phyloP scores from a whole-genome alignment of 1,140 invertebrate species.

The Caenorhabditis latens region DNA sequence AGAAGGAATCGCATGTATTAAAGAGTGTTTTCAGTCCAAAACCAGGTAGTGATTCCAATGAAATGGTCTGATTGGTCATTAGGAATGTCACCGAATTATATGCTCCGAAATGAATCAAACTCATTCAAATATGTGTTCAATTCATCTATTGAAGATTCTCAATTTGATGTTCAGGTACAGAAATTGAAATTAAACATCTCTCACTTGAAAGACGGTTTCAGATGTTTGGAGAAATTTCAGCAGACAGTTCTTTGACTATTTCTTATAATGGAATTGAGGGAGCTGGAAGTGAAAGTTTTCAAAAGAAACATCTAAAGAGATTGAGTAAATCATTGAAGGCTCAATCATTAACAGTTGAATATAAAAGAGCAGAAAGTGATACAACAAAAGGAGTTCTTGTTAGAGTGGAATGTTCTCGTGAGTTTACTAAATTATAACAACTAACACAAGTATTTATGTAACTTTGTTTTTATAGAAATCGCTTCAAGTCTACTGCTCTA shows the following conservation, averaged over 20 bases:
- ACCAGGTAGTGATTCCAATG: not conserved
- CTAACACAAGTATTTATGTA: too few relatives aligned
- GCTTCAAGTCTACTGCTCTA: not conserved
- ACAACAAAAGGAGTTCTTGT: constrained; percentile 29
- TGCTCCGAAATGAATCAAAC: constrained; percentile 20
- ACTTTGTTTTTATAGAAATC: not conserved
- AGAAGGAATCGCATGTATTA: not conserved
- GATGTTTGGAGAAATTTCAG: constrained; percentile 43
- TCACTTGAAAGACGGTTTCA: not conserved
- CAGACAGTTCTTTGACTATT: not conserved
- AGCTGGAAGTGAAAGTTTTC: constrained; percentile 39
- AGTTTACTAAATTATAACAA: not conserved
- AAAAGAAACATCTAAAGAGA: not conserved
- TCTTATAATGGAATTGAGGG: constrained; percentile 17
- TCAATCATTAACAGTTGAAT: constrained; percentile 16
- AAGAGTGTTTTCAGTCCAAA: not conserved
- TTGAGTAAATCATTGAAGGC: not conserved
- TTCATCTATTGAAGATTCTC: not conserved
- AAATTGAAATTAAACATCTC: not conserved
- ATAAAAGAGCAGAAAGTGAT: not conserved
- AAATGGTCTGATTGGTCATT: constrained; percentile 31
- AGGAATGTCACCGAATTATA: constrained; percentile 43
- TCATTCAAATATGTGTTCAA: constrained; percentile 54
- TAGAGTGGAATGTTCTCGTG: constrained; percentile 23
- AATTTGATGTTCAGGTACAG: constrained; percentile 36